Base-by-base conservation (phyloP, 2,797 vertebrate species). In the Anniella stebbinsi region DNA sequence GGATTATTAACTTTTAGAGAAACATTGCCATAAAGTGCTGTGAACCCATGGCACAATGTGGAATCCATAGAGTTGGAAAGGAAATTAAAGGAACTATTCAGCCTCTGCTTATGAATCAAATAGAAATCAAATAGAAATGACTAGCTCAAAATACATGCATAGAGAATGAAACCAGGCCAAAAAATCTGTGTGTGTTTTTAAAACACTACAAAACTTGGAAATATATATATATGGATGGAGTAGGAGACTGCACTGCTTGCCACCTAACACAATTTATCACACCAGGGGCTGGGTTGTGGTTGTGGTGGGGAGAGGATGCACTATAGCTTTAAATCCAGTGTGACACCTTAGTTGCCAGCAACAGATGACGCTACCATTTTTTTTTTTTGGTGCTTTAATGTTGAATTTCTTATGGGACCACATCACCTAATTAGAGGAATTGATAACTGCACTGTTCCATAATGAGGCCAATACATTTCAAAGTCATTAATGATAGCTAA, bases 401-500 rank as follows among this genome's bases (percentile, higher is more conserved):
- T 97, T 97, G 97, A 98, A 98, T 98, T 98, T 99, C 98, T 98
- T 98, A 97, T 96, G 98, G 98, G 98, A 98, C 97, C 97, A 94
- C 96, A 97, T 97, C 97, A 98, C 97, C 98, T 99, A 99, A 99
- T 99, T 99, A 99, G 98, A 98, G 97, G 98, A 99, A 99, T 98
- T 98, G 98, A 99, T 99, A 99, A 98, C 98, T 98, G 98, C 97
- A 97, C 97, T 96, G 98, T 98, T 98, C 98, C 98, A 98, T 99
- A 99, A 99, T 98, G 98, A 99, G 98, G 98, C 98, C 98, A 98
- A 99, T 99, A 98, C 98, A 98, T 99, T 98, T 98, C 97, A 98
- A 98, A 98, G 98, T 99, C 98, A 98, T 99, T 99, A 99, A 98
- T 98, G 98, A 99, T 98, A 99, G 99, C 98, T 97, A 98, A 97